Evolutionary conservation across 2,113 vertebrate species (phyloP).

Genomic region (Cariama cristata): DNA sequence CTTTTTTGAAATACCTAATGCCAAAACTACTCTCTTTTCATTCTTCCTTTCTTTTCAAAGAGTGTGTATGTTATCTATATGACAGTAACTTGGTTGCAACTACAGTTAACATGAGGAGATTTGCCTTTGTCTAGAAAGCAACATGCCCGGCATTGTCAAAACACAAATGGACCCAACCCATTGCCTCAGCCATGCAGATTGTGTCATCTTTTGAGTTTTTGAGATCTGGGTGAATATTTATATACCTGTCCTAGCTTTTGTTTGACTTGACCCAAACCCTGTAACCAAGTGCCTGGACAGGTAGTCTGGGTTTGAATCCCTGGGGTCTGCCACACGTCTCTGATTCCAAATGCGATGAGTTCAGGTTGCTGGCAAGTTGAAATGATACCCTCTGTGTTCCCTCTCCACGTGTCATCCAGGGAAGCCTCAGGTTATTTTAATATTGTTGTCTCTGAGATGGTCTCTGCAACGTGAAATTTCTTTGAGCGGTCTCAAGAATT

Average conservation of each 20-base stretch:
- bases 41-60: background rate
- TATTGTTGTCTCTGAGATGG: background rate
- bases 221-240: background rate
- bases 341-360: background rate
- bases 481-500: background rate
- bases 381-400: background rate
- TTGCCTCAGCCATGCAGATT: background rate
- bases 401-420: background rate
- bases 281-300: background rate
- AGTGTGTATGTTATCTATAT: rapidly evolving
- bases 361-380: background rate
- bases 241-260: background rate
- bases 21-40: background rate
- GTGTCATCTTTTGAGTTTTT: background rate
- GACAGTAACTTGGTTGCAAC: background rate
- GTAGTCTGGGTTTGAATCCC: background rate
- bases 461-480: background rate
- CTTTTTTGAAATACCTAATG: background rate
- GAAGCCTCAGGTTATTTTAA: background rate
- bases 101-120: background rate
- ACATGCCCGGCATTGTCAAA: background rate
- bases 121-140: conserved; percentile 8
- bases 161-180: background rate
- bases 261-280: background rate
- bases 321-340: background rate